A percentile compares a stretch with the other conserved stretches of the same genome.
These are phyloP conservation scores for Strix aluco DNA, from an alignment of 2,113 vertebrate species.

Conservation along the genomic window DNA sequence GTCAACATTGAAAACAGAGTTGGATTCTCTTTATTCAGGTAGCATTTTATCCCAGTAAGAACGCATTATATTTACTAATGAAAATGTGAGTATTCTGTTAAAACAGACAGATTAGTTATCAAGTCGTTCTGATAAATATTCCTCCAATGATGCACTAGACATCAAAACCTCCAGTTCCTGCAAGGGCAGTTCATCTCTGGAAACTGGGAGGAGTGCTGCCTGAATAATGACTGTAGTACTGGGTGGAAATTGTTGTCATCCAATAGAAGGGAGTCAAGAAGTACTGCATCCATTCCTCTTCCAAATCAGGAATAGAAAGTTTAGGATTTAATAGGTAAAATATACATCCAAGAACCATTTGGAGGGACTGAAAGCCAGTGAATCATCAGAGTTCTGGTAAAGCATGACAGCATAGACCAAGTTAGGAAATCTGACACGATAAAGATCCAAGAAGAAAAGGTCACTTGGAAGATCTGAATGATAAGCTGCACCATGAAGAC, in stretches of 20 bases:
- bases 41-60: not conserved
- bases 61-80: not conserved
- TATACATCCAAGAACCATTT: not conserved
- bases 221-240: not conserved
- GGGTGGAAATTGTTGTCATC: not conserved
- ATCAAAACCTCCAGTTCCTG: not conserved
- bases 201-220: accelerated
- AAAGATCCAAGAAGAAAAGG: not conserved
- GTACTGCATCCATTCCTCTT: not conserved
- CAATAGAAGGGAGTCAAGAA: not conserved
- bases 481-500: not conserved
- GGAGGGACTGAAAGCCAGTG: not conserved
- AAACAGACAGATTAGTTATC: not conserved
- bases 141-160: not conserved
- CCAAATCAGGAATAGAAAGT: not conserved
- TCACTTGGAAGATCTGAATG: not conserved
- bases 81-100: not conserved
- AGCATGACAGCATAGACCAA: not conserved
- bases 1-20: not conserved
- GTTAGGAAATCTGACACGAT: not conserved
- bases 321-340: not conserved
- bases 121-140: not conserved
- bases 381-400: not conserved
- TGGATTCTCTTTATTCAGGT: not conserved
- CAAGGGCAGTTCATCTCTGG: not conserved